Percentiles rank a stretch among this genome's conserved stretches.
phyloP scores from a whole-genome alignment of 2,797 vertebrate genomes.

The Phalanger gymnotis region DNA sequence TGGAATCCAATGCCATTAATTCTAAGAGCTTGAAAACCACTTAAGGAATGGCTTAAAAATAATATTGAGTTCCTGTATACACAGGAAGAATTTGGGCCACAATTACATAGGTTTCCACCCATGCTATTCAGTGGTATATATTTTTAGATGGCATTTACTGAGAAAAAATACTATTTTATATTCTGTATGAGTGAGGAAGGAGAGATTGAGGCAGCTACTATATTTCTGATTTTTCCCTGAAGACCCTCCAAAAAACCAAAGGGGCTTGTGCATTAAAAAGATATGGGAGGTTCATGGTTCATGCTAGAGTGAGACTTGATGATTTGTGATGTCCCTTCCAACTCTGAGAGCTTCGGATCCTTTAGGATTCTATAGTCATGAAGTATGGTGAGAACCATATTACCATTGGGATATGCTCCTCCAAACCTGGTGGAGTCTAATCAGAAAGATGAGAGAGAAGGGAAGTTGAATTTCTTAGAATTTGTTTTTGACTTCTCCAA shows the following conservation, averaged over 20 bases:
- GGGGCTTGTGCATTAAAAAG: background rate
- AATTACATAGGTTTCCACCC: background rate
- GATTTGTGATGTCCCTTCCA: background rate
- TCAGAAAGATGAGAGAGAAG: fast-evolving
- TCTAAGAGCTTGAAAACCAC: constrained; percentile 23
- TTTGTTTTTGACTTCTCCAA: background rate
- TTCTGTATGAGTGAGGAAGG: background rate
- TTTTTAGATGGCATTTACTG: background rate
- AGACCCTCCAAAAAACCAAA: background rate
- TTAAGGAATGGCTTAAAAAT: background rate
- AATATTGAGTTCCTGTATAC: background rate
- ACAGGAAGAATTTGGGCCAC: background rate
- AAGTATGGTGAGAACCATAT: background rate
- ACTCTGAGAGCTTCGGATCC: background rate
- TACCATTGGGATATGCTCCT: too few relatives aligned
- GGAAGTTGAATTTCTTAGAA: too few relatives aligned
- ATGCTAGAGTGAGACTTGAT: background rate
- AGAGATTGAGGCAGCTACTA: background rate
- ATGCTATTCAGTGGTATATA: background rate
- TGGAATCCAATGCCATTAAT: background rate
- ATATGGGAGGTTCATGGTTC: background rate
- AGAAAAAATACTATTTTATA: background rate
- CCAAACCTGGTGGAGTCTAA: too few relatives aligned
- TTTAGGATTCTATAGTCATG: background rate
- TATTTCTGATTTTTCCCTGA: background rate